Conservation (phyloP, 2,797 vertebrate genomes). For the Ceryle rudis region DNA sequence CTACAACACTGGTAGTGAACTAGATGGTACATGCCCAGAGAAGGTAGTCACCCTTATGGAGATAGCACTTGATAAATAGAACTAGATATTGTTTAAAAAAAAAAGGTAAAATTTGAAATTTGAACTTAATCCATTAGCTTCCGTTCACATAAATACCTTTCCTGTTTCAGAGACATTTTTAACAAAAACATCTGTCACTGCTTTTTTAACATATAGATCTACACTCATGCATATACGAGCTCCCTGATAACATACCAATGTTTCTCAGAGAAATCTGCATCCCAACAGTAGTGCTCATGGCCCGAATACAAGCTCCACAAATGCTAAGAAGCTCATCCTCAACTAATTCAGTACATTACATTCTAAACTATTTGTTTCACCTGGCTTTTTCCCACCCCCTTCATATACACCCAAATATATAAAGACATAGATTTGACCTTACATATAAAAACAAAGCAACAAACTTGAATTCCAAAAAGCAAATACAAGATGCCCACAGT, state of each 20-base stretch:
- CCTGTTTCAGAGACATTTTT: neutral
- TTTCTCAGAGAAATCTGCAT: neutral
- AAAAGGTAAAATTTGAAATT: neutral
- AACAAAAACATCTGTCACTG: neutral
- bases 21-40: neutral
- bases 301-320: neutral
- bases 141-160: neutral
- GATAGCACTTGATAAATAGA: neutral
- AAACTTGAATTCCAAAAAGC: neutral
- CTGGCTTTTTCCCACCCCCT: neutral
- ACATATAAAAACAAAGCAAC: neutral
- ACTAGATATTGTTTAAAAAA: neutral
- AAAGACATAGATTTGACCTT: neutral
- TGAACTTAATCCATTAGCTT: neutral
- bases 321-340: neutral
- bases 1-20: neutral
- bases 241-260: fast-evolving
- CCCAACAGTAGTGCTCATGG: neutral
- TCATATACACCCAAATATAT: neutral
- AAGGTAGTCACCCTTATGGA: neutral
- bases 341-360: neutral
- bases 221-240: fast-evolving
- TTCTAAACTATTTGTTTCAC: neutral
- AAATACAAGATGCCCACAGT: neutral
- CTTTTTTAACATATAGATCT: neutral